Evolutionary conservation across 64 coral and sea anemone genomes (phyloP).

Genomic region (Actinia tenebrosa): DNA sequence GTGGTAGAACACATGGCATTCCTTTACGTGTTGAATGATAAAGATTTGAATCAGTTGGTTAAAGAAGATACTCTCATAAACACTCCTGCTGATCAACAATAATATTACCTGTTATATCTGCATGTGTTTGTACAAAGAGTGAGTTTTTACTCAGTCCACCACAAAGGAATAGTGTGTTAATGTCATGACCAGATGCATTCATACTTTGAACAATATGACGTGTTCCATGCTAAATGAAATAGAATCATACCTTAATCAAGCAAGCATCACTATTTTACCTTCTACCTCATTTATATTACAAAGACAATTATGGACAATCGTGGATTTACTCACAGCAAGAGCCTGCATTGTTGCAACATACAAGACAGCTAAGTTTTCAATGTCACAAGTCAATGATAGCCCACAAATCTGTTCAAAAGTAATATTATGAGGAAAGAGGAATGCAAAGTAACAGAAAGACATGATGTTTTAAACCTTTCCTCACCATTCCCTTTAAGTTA

Average conservation of each 20-base stretch:
- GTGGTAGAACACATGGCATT: slow-evolving; percentile 64
- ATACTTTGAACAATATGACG: slow-evolving; percentile 76
- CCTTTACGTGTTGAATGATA: slow-evolving; percentile 28
- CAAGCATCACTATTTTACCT: neutral
- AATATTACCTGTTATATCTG: slow-evolving; percentile 79
- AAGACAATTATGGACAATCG: too few relatives aligned
- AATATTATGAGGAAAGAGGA: neutral
- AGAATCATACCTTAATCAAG: neutral
- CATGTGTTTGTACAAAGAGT: slow-evolving; percentile 78
- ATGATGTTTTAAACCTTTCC: neutral
- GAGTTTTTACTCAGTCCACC: slow-evolving; percentile 83
- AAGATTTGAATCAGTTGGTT: too few relatives aligned
- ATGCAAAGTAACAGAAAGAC: neutral
- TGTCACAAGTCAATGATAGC: slow-evolving; percentile 48
- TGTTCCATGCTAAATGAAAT: slow-evolving; percentile 71
- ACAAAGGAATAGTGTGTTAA: slow-evolving; percentile 87
- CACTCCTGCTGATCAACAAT: neutral
- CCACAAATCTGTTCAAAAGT: slow-evolving; percentile 34
- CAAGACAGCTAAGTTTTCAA: slow-evolving; percentile 57
- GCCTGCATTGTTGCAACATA: slow-evolving; percentile 84
- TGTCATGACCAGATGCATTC: slow-evolving; percentile 64
- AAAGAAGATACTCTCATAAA: too few relatives aligned
- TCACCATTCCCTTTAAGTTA: slow-evolving; percentile 88
- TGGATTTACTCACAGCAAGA: slow-evolving; percentile 58
- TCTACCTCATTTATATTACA: too few relatives aligned